Conservation (phyloP, 2,888 invertebrate species). For the Muschampia plurimacula region DNA sequence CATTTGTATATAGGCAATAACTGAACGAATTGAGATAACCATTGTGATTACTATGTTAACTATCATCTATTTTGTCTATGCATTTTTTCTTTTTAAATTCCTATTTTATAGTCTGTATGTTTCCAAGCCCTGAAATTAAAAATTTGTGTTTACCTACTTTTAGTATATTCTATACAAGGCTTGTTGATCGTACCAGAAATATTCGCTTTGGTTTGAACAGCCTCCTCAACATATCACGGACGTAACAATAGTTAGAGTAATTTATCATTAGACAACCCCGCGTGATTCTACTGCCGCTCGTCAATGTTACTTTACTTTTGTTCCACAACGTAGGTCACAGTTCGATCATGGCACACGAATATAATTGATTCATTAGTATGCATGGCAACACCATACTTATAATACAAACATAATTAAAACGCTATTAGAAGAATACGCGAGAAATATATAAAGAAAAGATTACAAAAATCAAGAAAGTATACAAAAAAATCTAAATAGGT, state of each 20-base stretch:
- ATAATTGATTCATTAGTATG: slow-evolving; percentile 21
- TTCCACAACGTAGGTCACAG: slow-evolving; percentile 61
- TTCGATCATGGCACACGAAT: slow-evolving; percentile 26
- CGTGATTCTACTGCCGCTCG: slow-evolving; percentile 45
- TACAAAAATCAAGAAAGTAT: slow-evolving; percentile 50
- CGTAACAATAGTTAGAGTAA: slow-evolving; percentile 54
- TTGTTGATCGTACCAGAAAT: neutral
- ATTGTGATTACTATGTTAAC: too few species aligned
- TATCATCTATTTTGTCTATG: too few species aligned
- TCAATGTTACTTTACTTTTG: slow-evolving; percentile 75
- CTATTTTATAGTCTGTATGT: slow-evolving; percentile 29
- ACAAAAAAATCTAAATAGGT: slow-evolving; percentile 57
- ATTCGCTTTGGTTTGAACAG: slow-evolving; percentile 33
- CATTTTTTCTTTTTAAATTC: too few species aligned
- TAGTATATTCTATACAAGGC: neutral
- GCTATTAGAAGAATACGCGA: slow-evolving; percentile 30
- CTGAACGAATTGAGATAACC: too few species aligned
- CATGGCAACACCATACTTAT: slow-evolving; percentile 22
- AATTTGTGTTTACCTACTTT: neutral
- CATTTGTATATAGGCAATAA: too few species aligned
- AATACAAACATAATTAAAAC: slow-evolving; percentile 22
- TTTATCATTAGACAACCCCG: slow-evolving; percentile 52
- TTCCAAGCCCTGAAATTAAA: neutral
- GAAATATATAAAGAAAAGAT: slow-evolving; percentile 43
- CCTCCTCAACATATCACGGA: slow-evolving; percentile 66